phyloP scores from a whole-genome alignment of 92 coral and sea anemone genomes.

The Pocillopora meandrina region DNA sequence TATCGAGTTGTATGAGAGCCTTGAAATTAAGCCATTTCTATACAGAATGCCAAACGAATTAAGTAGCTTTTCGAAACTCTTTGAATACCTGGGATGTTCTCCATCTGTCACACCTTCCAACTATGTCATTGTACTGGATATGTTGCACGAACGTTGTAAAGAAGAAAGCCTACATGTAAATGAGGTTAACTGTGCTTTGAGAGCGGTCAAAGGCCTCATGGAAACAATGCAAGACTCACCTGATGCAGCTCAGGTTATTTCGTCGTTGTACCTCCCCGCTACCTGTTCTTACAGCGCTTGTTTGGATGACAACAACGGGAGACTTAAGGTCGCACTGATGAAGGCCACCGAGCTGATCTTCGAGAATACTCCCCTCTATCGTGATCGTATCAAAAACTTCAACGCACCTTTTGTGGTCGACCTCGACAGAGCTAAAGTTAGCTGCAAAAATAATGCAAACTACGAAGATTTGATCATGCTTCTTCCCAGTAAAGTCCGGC shows the following conservation, averaged over 20 bases:
- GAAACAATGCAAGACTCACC: slow-evolving; percentile 21
- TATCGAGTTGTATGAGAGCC: slow-evolving; percentile 38
- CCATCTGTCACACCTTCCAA: slow-evolving; percentile 32
- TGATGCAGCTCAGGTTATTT: not conserved
- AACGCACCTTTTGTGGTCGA: slow-evolving; percentile 36
- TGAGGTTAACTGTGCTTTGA: slow-evolving; percentile 21
- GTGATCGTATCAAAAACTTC: slow-evolving; percentile 47
- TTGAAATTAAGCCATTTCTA: slow-evolving; percentile 64
- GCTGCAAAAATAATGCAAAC: not conserved
- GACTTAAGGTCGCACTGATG: slow-evolving; percentile 11
- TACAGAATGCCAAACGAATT: slow-evolving; percentile 52
- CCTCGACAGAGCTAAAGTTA: not conserved
- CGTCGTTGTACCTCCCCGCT: slow-evolving; percentile 43
- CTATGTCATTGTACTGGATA: slow-evolving; percentile 51
- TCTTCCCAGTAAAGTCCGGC: slow-evolving; percentile 52
- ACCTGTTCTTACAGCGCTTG: not conserved
- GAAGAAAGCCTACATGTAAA: slow-evolving; percentile 33
- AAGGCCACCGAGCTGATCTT: slow-evolving; percentile 52
- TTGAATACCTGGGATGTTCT: slow-evolving; percentile 48
- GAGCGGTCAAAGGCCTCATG: slow-evolving; percentile 51
- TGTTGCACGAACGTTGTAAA: slow-evolving; percentile 8
- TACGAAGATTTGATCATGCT: slow-evolving; percentile 41
- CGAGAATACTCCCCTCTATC: slow-evolving; percentile 63
- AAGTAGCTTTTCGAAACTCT: slow-evolving; percentile 25
- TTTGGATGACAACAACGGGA: not conserved